A percentile compares a stretch with the other conserved stretches of the same genome.
These are phyloP conservation scores for Magallana angulata DNA, from an alignment of 1,140 invertebrate genomes.

Conservation along the genomic window DNA sequence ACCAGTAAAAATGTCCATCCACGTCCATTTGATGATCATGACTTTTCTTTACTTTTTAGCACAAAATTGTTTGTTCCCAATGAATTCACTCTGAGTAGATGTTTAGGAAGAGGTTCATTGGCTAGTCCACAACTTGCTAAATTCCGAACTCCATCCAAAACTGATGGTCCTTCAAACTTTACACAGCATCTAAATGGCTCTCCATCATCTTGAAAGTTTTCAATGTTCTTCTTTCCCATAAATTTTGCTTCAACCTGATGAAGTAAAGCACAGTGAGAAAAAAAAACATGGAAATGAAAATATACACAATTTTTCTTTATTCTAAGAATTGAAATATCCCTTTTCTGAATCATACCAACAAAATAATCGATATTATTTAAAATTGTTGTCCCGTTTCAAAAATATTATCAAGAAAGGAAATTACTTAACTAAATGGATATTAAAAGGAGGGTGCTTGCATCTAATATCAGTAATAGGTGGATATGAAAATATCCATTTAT, in stretches of 20 bases:
- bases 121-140: slow-evolving; percentile 62
- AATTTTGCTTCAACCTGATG: slow-evolving; percentile 60
- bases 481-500: no score
- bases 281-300: neutral
- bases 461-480: no score
- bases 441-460: no score
- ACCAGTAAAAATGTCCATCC: no score
- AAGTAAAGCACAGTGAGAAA: neutral
- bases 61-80: slow-evolving; percentile 63
- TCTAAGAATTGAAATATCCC: no score
- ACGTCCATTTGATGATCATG: neutral
- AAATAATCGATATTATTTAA: no score
- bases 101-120: slow-evolving; percentile 58
- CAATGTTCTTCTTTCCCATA: slow-evolving; percentile 57
- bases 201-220: slow-evolving; percentile 34
- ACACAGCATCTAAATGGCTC: slow-evolving; percentile 63
- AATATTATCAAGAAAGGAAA: no score
- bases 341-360: no score
- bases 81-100: slow-evolving; percentile 59
- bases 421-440: no score
- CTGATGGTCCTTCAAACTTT: slow-evolving; percentile 66
- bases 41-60: slow-evolving; percentile 54
- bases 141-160: slow-evolving; percentile 65
- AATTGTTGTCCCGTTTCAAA: no score
- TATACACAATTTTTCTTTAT: neutral